Conservation (phyloP, 1,140 invertebrate genomes). For the Scaptodrosophila lebanonensis region DNA sequence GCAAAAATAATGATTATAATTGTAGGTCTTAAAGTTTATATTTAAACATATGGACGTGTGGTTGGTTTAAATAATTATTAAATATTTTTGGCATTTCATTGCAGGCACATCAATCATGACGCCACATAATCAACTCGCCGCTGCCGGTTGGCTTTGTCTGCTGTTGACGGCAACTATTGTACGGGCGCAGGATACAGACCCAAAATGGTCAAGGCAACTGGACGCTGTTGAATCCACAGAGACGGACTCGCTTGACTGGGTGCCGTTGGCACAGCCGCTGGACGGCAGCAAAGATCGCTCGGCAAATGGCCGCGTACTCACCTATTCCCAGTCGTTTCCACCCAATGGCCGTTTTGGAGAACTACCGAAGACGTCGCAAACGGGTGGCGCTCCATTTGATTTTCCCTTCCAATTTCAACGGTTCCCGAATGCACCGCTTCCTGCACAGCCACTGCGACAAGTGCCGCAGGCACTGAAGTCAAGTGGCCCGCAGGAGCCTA, state of each 20-base stretch:
- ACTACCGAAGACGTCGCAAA: slow-evolving; percentile 37
- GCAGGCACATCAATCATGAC: slow-evolving; percentile 64
- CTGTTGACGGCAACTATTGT: slow-evolving; percentile 27
- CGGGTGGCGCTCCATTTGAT: slow-evolving; percentile 43
- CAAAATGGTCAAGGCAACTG: slow-evolving; percentile 71
- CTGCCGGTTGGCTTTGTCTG: slow-evolving; percentile 49
- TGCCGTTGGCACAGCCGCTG: slow-evolving; percentile 63
- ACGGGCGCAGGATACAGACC: slow-evolving; percentile 43
- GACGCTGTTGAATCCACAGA: slow-evolving; percentile 45
- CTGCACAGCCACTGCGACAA: slow-evolving; percentile 46
- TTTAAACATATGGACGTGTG: too few relatives aligned
- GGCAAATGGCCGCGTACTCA: slow-evolving; percentile 64
- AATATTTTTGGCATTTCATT: neutral
- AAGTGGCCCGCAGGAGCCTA: slow-evolving; percentile 51
- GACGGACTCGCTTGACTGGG: slow-evolving; percentile 61
- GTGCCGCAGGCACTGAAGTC: slow-evolving; percentile 36
- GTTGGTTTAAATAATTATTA: too few relatives aligned
- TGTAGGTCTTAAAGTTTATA: too few relatives aligned
- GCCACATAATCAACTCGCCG: slow-evolving; percentile 54
- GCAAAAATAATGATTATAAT: too few relatives aligned
- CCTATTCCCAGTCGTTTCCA: slow-evolving; percentile 71
- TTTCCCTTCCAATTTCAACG: slow-evolving; percentile 67
- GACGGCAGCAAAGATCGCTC: slow-evolving; percentile 65
- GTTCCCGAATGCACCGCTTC: slow-evolving; percentile 39
- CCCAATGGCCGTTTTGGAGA: slow-evolving; percentile 62